Conservation (phyloP, 2,888 invertebrate species). For the Tortricodes alternella region DNA sequence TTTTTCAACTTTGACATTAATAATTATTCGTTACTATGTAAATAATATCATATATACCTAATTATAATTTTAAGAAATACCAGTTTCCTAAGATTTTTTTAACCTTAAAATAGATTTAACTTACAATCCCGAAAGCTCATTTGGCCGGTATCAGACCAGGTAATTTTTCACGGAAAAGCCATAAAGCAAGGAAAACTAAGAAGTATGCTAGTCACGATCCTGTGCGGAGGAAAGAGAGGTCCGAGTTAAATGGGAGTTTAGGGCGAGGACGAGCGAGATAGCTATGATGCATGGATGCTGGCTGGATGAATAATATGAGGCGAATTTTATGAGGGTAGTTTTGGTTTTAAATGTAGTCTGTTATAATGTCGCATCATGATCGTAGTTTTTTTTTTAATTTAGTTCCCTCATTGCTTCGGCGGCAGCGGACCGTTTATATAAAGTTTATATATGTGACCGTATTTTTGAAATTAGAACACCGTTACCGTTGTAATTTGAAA, state of each 20-base stretch:
- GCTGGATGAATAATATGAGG: slow-evolving; percentile 13
- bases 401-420: too few species aligned
- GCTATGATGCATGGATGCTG: slow-evolving; percentile 21
- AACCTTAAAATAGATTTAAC: slow-evolving; percentile 11
- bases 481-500: too few species aligned
- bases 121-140: slow-evolving; percentile 26
- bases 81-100: too few species aligned
- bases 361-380: not conserved
- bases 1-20: too few species aligned
- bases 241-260: not conserved
- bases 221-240: slow-evolving; percentile 17
- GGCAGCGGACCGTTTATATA: too few species aligned
- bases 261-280: slow-evolving; percentile 1
- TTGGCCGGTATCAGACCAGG: slow-evolving; percentile 28
- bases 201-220: slow-evolving; percentile 32
- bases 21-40: too few species aligned
- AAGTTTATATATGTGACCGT: too few species aligned
- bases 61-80: too few species aligned
- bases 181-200: slow-evolving; percentile 28
- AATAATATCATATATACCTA: too few species aligned
- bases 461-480: too few species aligned
- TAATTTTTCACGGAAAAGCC: slow-evolving; percentile 33
- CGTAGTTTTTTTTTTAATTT: not conserved
- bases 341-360: not conserved
- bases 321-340: slow-evolving; percentile 16